Evolutionary conservation across 2,888 invertebrate genomes (phyloP), one percentile per base, ranked within the genome.

Genomic region (Epinotia bilunana): DNA sequence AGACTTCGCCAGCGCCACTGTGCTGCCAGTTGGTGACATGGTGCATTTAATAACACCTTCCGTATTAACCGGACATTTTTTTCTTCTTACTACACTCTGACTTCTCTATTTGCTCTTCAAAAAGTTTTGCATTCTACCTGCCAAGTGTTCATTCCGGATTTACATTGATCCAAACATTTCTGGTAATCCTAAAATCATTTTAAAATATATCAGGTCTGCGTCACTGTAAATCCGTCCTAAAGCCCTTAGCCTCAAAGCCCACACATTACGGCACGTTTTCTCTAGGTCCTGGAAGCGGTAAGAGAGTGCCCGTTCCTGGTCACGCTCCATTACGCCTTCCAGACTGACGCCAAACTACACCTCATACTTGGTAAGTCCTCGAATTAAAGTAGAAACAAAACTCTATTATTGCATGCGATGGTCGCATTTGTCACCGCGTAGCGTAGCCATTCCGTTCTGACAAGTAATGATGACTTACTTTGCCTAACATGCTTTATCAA

Each of bases 261-360:
- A 60, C 28, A n/a, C 62, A 53, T 64, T 23, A 60, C 49, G 64
- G 46, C 57, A 33, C 28, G 43, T 78, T 83, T 78, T 78, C 86
- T 83, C 77, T 83, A 95, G 95, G 99, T 99, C 77, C 95, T 99
- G 81, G 99, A 99, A 91, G 98, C 98, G 70, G 98, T 99, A 77
- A 95, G 99, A 80, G 97, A 98, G 88, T 97, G 98, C 86, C 99
- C 99, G 71, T 99, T 99, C 94, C 96, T 99, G 80, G 99, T 99
- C 83, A 99, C 98, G 57, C 95, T 99, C 80, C 98, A 99, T 93
- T 99, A 99, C 92, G 99, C 99, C 88, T 99, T 99, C 95, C 99
- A 99, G 94, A 99, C 99, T 11, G 98, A 99, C 86, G 97, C 98
- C 72, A 99, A 99, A 93, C 95, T 99, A 80, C 99, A 99, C 94